Base-by-base conservation (phyloP, 2,113 vertebrate genomes). In the Chaenogobius annularis region DNA sequence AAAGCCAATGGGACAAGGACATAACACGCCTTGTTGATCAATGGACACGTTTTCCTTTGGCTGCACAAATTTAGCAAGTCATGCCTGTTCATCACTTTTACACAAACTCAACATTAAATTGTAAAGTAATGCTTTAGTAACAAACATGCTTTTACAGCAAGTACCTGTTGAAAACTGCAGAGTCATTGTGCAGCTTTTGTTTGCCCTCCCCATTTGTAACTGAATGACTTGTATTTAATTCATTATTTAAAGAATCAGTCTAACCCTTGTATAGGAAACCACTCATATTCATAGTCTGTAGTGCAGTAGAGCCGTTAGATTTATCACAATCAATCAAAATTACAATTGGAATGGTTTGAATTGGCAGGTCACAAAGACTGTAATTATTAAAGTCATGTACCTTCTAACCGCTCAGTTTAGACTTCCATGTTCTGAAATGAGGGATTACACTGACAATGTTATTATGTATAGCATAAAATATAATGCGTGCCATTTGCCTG, bases 61-160 rank as follows among this genome's bases (percentile, higher is more conserved):
- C 62, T 62, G 20, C 64, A 50, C 48, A 56, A 20, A n/a, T 78
- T 85, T 70, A 43, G 88, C 82, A 77, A 88, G 89, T 93, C 90
- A 92, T 91, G 85, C 86, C 92, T 74, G 87, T 46, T 19, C 69
- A 67, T 68, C 67, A 55, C 44, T 63, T 85, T 44, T 35, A 23
- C 54, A 70, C 50, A 22, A 52, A 7, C 3, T 54, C 23, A 47
- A 8, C 7, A 35, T 43, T 63, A 63, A n/a, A 63, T 40, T n/a
- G 10, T 19, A 63, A 37, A 20, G 35, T 40, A 5, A n/a, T 62
- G 31, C 26, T 13, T 3, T 35, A 0, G 1, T 9, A 61, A 35
- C 0, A 35, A 1, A 17, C 17, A 1, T 40, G 8, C 19, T 66
- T 64, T 69, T 15, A 44, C 50, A 40, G 68, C 40, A 61, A 54